Percentiles rank a stretch among this genome's conserved stretches.
Conservation (phyloP, 2,888 invertebrate species). For the Priocnemis perturbator region DNA sequence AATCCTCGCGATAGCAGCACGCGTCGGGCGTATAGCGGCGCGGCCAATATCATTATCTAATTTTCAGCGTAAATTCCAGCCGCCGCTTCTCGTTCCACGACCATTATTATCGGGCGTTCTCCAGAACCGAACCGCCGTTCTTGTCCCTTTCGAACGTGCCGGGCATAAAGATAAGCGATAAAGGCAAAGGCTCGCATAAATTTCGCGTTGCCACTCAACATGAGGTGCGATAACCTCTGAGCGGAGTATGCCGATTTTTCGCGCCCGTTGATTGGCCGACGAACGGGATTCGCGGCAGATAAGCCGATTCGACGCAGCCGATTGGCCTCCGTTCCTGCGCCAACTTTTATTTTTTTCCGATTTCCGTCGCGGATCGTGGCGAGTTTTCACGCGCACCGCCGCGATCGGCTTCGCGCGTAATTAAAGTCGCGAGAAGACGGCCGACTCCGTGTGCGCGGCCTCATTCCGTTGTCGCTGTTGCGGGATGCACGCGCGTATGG, state of each 20-base stretch:
- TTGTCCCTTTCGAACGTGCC: conserved; percentile 2
- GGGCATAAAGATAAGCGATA: conserved; percentile 9
- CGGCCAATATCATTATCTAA: conserved; percentile 41
- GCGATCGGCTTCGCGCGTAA: too few species aligned
- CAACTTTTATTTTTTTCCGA: too few species aligned
- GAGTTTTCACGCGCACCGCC: too few species aligned
- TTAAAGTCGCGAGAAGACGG: too few species aligned
- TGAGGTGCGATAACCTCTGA: conserved; percentile 29
- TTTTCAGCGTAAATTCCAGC: conserved; percentile 35
- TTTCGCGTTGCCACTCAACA: conserved; percentile 13
- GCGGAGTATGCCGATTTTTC: conserved; percentile 8
- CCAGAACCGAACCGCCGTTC: background rate
- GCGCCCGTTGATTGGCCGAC: conserved; percentile 10
- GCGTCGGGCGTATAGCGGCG: conserved; percentile 11
- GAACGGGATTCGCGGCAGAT: background rate
- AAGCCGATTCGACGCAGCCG: too few species aligned
- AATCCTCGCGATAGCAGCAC: conserved; percentile 39
- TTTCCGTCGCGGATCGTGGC: too few species aligned
- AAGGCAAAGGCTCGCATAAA: conserved; percentile 35
- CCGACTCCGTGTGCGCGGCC: too few species aligned
- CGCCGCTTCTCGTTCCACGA: too few species aligned
- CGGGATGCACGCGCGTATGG: too few species aligned
- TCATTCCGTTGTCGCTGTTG: too few species aligned
- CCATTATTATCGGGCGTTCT: too few species aligned
- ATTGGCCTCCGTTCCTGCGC: too few species aligned